Percentiles rank a stretch among this genome's conserved stretches.
Conservation (phyloP, 2,888 invertebrate genomes). For the Ornithoptera priamus region DNA sequence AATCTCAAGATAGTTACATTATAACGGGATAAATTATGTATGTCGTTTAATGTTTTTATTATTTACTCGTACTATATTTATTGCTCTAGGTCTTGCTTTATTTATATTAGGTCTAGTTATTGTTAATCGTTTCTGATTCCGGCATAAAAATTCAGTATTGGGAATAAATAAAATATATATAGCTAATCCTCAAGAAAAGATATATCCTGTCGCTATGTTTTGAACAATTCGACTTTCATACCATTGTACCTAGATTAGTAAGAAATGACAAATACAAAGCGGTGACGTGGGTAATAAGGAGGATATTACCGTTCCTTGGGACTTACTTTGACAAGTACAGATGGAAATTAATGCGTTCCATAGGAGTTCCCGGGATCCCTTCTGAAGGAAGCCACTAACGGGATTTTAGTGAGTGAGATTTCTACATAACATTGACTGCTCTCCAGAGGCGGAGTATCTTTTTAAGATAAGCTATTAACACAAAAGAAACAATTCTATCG, state of each 20-base stretch:
- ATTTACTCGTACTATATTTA: too few relatives aligned
- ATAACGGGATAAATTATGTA: not conserved
- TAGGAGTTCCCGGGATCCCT: not conserved
- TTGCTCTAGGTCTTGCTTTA: not conserved
- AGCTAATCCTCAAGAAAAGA: not conserved
- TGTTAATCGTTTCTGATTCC: not conserved
- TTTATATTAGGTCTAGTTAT: not conserved
- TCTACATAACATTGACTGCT: too few relatives aligned
- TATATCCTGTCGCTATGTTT: too few relatives aligned
- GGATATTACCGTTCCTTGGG: too few relatives aligned
- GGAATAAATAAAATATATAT: not conserved
- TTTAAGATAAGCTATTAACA: not conserved
- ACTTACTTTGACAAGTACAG: too few relatives aligned
- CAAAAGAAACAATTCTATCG: not conserved
- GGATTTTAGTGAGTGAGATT: too few relatives aligned
- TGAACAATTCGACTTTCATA: too few relatives aligned
- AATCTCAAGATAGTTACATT: not conserved
- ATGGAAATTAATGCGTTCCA: too few relatives aligned
- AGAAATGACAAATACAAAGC: too few relatives aligned
- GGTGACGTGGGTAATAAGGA: too few relatives aligned
- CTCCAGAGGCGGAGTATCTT: too few relatives aligned
- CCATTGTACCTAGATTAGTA: too few relatives aligned
- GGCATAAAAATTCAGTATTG: not conserved
- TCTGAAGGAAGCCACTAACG: not conserved
- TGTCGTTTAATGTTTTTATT: not conserved